Percentiles rank a stretch among this genome's conserved stretches.
Evolutionary conservation across 2,797 vertebrate genomes (phyloP).

Genomic region (Cottoperca gobio): DNA sequence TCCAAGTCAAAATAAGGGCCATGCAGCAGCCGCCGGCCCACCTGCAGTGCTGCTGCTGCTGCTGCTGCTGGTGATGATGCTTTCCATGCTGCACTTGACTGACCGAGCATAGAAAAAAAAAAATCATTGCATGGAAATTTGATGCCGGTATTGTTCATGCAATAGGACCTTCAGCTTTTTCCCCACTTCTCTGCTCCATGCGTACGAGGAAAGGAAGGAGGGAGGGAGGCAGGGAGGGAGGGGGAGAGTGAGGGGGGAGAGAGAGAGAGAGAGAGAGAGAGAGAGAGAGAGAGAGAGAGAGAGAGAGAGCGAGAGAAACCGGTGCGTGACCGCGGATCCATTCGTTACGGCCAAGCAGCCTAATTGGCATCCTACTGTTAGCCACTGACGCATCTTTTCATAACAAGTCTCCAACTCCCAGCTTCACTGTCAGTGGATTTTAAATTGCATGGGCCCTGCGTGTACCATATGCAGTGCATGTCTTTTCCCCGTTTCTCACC

Average conservation of each 20-base stretch:
- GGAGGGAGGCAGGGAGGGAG: neutral
- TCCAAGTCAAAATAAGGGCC: conserved; percentile 14
- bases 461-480: conserved; percentile 56
- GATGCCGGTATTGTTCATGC: conserved; percentile 74
- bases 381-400: conserved; percentile 78
- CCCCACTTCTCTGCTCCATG: conserved; percentile 48
- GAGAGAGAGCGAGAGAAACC: conserved; percentile 48
- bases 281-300: conserved; percentile 12
- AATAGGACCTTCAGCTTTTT: conserved; percentile 60
- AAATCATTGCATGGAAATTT: conserved; percentile 71
- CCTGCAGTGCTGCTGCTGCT: conserved; percentile 38
- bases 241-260: conserved; percentile 23
- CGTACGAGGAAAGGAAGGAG: neutral
- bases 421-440: conserved; percentile 67
- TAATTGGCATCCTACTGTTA: conserved; percentile 83
- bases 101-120: conserved; percentile 24
- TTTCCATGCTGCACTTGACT: conserved; percentile 54
- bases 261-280: neutral
- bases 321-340: conserved; percentile 74
- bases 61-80: conserved; percentile 30
- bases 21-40: conserved; percentile 22
- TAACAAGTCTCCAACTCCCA: conserved; percentile 75
- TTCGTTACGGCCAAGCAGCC: conserved; percentile 73
- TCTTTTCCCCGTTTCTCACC: conserved; percentile 57
- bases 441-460: conserved; percentile 58